Percentiles rank a stretch among this genome's conserved stretches.
These are phyloP conservation scores for Riparia riparia DNA, from an alignment of 2,113 vertebrate species.

Conservation along the genomic window DNA sequence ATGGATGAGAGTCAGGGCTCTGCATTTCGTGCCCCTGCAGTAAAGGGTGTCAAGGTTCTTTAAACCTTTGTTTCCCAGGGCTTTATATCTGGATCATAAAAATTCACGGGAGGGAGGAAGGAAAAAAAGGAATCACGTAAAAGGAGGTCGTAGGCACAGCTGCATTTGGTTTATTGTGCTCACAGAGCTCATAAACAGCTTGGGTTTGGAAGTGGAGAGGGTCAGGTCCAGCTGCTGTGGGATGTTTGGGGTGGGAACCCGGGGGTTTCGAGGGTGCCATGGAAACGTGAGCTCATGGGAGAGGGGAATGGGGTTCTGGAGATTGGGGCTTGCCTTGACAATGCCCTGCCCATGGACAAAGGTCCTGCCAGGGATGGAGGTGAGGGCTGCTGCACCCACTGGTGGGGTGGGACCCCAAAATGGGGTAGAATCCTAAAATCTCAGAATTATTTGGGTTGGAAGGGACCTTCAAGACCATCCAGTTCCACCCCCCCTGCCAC, in stretches of 20 bases:
- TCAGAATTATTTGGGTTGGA: neutral
- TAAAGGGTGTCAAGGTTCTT: neutral
- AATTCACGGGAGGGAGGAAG: neutral
- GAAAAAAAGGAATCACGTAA: neutral
- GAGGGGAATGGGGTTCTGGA: neutral
- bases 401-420: neutral
- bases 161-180: conserved; percentile 23
- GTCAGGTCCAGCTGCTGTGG: neutral
- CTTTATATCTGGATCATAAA: neutral
- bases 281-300: fast-evolving
- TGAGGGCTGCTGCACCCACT: neutral
- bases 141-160: neutral
- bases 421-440: neutral
- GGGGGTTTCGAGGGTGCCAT: neutral
- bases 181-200: conserved; percentile 3
- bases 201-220: neutral
- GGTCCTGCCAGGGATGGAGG: neutral
- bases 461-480: neutral
- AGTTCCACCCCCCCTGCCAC: fast-evolving
- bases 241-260: neutral
- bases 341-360: fast-evolving
- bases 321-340: fast-evolving
- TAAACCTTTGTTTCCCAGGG: neutral
- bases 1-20: neutral
- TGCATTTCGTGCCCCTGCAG: neutral